Base-by-base conservation (phyloP, 2,113 vertebrate species). In the Caranx ignobilis region DNA sequence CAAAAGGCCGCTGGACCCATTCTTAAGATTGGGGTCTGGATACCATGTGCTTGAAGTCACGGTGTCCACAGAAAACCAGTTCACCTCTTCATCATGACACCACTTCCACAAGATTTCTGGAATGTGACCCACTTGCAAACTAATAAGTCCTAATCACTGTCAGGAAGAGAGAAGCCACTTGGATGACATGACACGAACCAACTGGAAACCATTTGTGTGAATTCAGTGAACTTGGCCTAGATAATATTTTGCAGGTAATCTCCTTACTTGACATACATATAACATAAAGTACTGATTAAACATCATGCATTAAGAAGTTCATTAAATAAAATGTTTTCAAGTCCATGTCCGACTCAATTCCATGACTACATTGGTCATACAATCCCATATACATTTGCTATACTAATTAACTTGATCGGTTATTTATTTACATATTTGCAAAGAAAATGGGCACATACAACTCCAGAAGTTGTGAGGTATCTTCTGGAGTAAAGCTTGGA, bases 181-280 rank as follows among this genome's bases (percentile, higher is more conserved):
- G 61, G 74, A 84, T 71, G 45, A 73, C 21, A 12, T 13, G 56
- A 26, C 32, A 74, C 12, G 16, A 63, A 62, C 16, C 83, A 82
- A 63, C 55, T 90, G 86, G 57, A 82, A 80, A 8, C 47, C n/a
- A 87, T 88, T 86, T 85, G 57, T 72, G 54, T 16, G 63, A 71
- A 63, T 19, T 12, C 56, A 74, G 35, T 37, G 54, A 63, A 72
- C 37, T 34, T 76, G 52, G 61, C 64, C 56, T 57, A 16, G 6
- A 68, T 60, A 18, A 60, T n/a, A 35, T 13, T 15, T 54, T 35
- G 5, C 52, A 21, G 5, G 6, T 64, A 71, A 47, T 26, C 2
- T 56, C 31, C 8, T 61, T 55, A 35, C 16, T 54, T 0, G 60
- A 78, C 5, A 63, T 13, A 26, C 6, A 41, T 66, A 75, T 21